Evolutionary conservation across 2,888 invertebrate species (phyloP), one percentile per base, ranked within the genome.

Genomic region (Leucophora obtusa): DNA sequence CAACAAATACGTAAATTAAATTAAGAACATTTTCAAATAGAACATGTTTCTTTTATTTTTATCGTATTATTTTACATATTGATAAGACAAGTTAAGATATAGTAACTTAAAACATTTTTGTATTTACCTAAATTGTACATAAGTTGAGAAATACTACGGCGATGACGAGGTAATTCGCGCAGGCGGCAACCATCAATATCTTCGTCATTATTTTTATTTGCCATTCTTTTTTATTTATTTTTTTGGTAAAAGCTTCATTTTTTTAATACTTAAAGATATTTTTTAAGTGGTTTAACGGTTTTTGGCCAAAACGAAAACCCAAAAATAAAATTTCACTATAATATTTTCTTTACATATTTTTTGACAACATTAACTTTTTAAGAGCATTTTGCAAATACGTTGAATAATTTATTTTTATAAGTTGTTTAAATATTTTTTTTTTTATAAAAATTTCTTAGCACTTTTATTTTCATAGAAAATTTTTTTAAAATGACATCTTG

Each of bases 61-160:
- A 53, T 7, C n/a, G 14, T n/a, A n/a, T 65, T 47, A 33, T 38
- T 18, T 18, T 18, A 18, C n/a, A 54, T 56, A 1, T 8, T 15
- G 14, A 18, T 24, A 28, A 47, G 47, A 47, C n/a, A 47, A 47
- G 5, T 38, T 9, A 38, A 28, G 7, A 28, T 28, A 28, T 6
- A 28, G 1, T 4, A 38, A 38, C 1, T 38, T 11, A 38, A 8
- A 6, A 38, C 11, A 38, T 8, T 38, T 38, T 8, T 38, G n/a
- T 47, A n/a, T 63, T 87, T 90, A 90, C 90, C 90, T 86, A 89
- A 86, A 84, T 86, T 87, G 53, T 87, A 89, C 83, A 90, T 89
- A 83, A 90, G 86, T 85, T 90, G 90, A 82, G 90, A 90, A 73
- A 90, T 90, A 85, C 90, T 90, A 78, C 90, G 89, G 77, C 89